Evolutionary conservation across 2,888 invertebrate species (phyloP).

Genomic region (Thymelicus acteon): DNA sequence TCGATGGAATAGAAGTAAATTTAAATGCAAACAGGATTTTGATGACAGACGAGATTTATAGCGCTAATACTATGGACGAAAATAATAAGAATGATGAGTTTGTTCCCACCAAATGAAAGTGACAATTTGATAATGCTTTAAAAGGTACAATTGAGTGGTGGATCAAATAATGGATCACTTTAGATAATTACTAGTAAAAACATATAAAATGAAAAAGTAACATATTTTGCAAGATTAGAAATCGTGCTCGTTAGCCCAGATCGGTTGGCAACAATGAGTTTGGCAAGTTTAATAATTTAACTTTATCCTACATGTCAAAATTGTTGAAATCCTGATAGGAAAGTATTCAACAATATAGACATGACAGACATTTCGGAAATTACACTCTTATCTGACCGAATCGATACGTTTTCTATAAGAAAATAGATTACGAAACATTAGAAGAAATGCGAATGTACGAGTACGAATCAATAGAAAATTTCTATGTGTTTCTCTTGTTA

Average conservation of each 20-base stretch:
- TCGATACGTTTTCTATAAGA: background rate
- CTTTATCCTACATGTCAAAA: background rate
- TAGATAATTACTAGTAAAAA: background rate
- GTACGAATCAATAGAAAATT: background rate
- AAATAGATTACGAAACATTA: background rate
- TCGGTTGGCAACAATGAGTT: too few species aligned
- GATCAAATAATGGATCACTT: background rate
- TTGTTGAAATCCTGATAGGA: background rate
- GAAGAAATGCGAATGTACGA: background rate
- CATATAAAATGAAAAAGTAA: background rate
- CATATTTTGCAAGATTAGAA: too few species aligned
- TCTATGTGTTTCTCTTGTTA: too few species aligned
- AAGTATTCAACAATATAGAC: background rate
- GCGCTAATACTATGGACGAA: too few species aligned
- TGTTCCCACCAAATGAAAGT: too few species aligned
- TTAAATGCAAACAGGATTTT: background rate
- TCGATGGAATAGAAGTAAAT: constrained; percentile 2
- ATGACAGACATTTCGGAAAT: constrained; percentile 1
- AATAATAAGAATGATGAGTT: too few species aligned
- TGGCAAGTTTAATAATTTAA: too few species aligned
- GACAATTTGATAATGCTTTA: too few species aligned
- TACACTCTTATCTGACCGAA: background rate
- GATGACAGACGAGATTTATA: background rate
- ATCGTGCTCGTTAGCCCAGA: too few species aligned
- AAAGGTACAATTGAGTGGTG: background rate